Base-by-base conservation (phyloP, 2,888 invertebrate genomes). In the Hypsopygia costalis region DNA sequence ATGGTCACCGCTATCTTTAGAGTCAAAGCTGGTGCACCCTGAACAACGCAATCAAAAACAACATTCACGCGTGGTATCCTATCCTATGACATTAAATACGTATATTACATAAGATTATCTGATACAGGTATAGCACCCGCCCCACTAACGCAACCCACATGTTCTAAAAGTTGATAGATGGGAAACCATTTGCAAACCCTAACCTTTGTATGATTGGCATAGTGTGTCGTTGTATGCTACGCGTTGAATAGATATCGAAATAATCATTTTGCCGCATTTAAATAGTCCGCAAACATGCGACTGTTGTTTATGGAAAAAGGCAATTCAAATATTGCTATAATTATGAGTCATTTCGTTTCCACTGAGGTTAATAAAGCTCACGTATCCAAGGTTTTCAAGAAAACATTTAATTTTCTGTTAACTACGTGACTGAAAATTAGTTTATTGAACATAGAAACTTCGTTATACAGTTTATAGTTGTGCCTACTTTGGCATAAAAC, bases 261-360 rank as follows among this genome's bases (percentile, higher is more conserved):
- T 63, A 69, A 71, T 69, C 62, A 70, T 74, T 67, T 62, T 64
- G 53, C 71, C 69, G 72, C 71, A 75, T 66, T 73, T 55, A 67
- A 82, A 82, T 77, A 68, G 77, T 69, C 70, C 51, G 57, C 55
- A 45, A 70, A 72, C 82, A 82, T 82, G 82, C 82, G 74, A 82
- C 68, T 72, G 65, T 61, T 57, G 67, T 71, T 79, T 79, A 76
- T 73, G 72, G 70, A 70, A 71, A 62, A 79, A 76, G 63, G 68
- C 69, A 77, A 75, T 78, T 79, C 77, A 73, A 80, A 80, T 77
- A 81, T 75, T 71, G 73, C 80, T 78, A 71, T 81, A 80, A 81
- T 81, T 81, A 81, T 67, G 72, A 68, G 74, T 72, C 72, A 71
- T 81, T 82, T 69, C 68, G 67, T 78, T 80, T 68, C 74, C 64